Base-by-base conservation (phyloP, 2,113 vertebrate genomes). In the Lanius ludovicianus region DNA sequence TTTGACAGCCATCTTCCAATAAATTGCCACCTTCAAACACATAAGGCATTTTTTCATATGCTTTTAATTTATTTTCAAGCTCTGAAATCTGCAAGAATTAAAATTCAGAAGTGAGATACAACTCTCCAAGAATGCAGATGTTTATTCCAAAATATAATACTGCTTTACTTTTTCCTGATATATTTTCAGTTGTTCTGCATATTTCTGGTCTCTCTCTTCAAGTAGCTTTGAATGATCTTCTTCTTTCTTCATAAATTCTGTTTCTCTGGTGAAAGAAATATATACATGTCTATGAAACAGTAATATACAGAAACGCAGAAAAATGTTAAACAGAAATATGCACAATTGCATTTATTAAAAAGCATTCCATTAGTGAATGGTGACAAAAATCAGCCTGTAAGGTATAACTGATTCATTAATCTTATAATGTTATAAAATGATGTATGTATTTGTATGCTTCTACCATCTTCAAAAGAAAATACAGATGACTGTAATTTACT, bases 231-330 rank as follows among this genome's bases (percentile, higher is more conserved):
- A 98, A 91, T 99, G 98, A 65, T 99, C 98, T 80, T 99, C 98
- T 77, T 99, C 99, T 95, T 98, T 99, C 97, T 98, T 99, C 94
- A 98, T 97, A 97, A 99, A 99, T 96, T 99, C 99, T 39, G 96
- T 97, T 96, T 99, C 99, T 96, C 99, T 99, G 91, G 93, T 93
- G 62, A 81, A 95, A 93, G 28, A 96, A 89, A 92, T 39, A 76
- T 1, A 75, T 25, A 65, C 2, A 46, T 28, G 56, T 23, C 49
- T 27, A 81, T 84, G 47, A 91, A 93, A 63, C 1, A 90, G 17
- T 37, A 86, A 73, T 19, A 74, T 2, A 69, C 0, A 74, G 15
- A 81, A 84, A 62, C 7, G 2, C 4, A 84, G 41, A 74, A 87
- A 94, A 70, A 55, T 1, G 11, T 42, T 44, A 41, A 64, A 49